Percentiles rank a stretch among this genome's conserved stretches.
phyloP scores from a whole-genome alignment of 2,113 vertebrate genomes.

The Lepus americanus region DNA sequence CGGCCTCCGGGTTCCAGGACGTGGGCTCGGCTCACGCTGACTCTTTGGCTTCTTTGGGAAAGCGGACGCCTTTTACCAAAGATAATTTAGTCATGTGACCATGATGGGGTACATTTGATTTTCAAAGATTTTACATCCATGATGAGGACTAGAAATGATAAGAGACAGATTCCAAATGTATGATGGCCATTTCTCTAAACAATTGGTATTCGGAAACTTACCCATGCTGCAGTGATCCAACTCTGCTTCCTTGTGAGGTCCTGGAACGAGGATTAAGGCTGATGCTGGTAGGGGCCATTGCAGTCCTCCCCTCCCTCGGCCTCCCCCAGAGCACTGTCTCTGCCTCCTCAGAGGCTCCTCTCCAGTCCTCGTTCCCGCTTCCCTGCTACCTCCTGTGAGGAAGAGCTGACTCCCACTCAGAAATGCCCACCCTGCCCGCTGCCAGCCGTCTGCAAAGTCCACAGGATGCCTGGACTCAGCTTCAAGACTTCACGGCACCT shows the following conservation, averaged over 20 bases:
- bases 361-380: too few relatives aligned
- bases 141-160: not conserved
- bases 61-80: not conserved
- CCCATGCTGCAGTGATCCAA: not conserved
- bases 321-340: not conserved
- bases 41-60: not conserved
- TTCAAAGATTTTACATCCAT: not conserved
- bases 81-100: not conserved
- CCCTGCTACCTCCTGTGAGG: too few relatives aligned
- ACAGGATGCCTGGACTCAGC: not conserved
- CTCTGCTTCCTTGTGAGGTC: not conserved
- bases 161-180: not conserved
- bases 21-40: too few relatives aligned
- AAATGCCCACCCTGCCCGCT: not conserved
- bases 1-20: not conserved
- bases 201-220: not conserved
- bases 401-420: not conserved
- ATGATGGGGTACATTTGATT: not conserved
- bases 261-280: not conserved
- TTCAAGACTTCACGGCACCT: not conserved
- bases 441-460: not conserved
- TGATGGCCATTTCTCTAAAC: not conserved
- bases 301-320: not conserved
- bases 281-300: not conserved
- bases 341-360: too few relatives aligned